These are phyloP conservation scores for Alauda arvensis DNA, from an alignment of 2,797 vertebrate genomes.

Conservation along the genomic window DNA sequence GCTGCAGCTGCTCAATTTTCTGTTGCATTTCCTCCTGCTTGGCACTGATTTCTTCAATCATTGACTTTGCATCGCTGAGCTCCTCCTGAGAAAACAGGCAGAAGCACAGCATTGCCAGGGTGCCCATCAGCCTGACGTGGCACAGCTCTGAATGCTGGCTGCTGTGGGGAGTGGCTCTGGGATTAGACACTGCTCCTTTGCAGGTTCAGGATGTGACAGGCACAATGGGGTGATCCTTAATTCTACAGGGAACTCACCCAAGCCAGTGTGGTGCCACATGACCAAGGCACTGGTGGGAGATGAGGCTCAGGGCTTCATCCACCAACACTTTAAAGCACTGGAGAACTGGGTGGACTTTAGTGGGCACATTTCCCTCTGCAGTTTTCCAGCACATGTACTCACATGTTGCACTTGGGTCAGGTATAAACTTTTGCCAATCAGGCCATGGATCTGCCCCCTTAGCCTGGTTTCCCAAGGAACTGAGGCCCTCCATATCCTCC, in stretches of 20 bases:
- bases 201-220: not conserved
- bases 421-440: not conserved
- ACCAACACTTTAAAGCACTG: not conserved
- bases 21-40: slow-evolving; percentile 88
- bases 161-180: not conserved
- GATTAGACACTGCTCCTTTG: not conserved
- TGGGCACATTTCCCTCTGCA: not conserved
- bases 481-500: not conserved
- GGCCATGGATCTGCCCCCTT: not conserved
- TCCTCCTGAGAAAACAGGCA: slow-evolving; percentile 81
- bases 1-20: slow-evolving; percentile 83
- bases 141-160: not conserved
- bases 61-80: slow-evolving; percentile 83
- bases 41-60: slow-evolving; percentile 87
- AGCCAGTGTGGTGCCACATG: rapidly evolving
- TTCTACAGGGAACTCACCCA: not conserved
- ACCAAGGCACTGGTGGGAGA: not conserved
- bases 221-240: not conserved
- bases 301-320: not conserved
- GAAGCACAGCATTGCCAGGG: not conserved
- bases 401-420: not conserved
- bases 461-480: not conserved
- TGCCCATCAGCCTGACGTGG: not conserved
- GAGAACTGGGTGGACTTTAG: not conserved
- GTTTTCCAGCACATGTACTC: not conserved